Conservation (phyloP, 2,113 vertebrate species). For the Trichechus manatus region DNA sequence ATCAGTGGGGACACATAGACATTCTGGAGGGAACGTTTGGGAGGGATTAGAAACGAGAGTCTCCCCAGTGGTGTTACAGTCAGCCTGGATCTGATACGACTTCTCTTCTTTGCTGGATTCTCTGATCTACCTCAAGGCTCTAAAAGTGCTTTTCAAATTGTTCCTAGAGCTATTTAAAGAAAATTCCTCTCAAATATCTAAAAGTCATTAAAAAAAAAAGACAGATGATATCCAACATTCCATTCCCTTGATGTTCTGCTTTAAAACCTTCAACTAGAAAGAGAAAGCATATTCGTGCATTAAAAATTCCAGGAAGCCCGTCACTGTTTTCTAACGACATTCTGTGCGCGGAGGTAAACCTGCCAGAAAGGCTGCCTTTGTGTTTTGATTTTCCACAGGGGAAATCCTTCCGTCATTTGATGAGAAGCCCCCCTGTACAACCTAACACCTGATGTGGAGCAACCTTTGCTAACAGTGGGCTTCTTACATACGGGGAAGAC, state of each 20-base stretch:
- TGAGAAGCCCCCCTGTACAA: background rate
- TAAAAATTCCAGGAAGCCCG: background rate
- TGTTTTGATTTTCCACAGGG: constrained; percentile 60
- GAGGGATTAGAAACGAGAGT: background rate
- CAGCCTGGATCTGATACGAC: background rate
- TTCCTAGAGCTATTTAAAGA: constrained; percentile 49
- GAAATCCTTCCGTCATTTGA: constrained; percentile 56
- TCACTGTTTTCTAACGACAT: constrained; percentile 71
- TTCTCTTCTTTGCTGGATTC: background rate
- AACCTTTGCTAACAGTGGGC: constrained; percentile 5
- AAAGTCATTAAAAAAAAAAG: constrained; percentile 41
- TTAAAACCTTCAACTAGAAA: constrained; percentile 15
- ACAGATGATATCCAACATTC: constrained; percentile 28
- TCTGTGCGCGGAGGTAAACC: constrained; percentile 45
- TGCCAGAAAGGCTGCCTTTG: constrained; percentile 36
- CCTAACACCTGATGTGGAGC: constrained; percentile 3
- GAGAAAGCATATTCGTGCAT: constrained; percentile 10
- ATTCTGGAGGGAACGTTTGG: background rate
- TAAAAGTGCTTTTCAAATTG: constrained; percentile 11
- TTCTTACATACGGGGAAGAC: constrained; percentile 46
- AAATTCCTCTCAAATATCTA: constrained; percentile 39
- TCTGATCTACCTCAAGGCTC: constrained; percentile 39
- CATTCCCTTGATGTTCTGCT: constrained; percentile 39
- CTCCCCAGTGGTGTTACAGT: no score
- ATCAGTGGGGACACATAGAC: background rate